Evolutionary conservation across 2,888 invertebrate species (phyloP), one percentile per base, ranked within the genome.

Genomic region (Drosophila ustulata): DNA sequence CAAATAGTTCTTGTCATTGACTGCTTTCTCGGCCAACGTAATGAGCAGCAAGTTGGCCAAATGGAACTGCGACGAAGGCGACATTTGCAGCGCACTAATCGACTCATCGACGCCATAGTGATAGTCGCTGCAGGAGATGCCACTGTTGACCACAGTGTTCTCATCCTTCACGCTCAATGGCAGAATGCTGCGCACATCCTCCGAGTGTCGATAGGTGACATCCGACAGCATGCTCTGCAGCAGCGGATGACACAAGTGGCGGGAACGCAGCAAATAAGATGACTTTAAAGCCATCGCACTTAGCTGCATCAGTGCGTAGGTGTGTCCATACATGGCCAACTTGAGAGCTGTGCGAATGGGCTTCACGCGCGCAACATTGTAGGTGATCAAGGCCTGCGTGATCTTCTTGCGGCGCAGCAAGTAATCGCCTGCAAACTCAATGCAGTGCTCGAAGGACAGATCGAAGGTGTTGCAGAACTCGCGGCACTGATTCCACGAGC

Each of bases 351-450:
- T 93, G 8, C 92, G 89, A 39, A 93, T 92, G 13, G 93, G 92
- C 61, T 92, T 92, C 3, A 92, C 92, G 93, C 96, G 95, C 0
- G 96, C 95, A 62, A 97, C 94, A 85, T 96, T 96, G 92, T 96
- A 98, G 23, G 97, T 94, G 70, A 96, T 94, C 75, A 96, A 94
- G 0, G 98, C 97, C 67, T 96, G 95, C 53, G 95, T 94, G 69
- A 96, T 95, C 78, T 95, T 95, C 11, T 95, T 95, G 69, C 95
- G 94, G 3, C 95, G 94, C 88, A 98, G 93, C 87, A 97, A 93
- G 91, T 96, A 94, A 92, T 98, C 97, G 0, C 97, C 97, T 32
- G 97, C 96, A 80, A 95, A 94, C 90, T 97, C 96, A 75, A 98
- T 93, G 68, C 93, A 93, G 13, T 89, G 88, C 55, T 92, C 90